Conservation (phyloP, 2,888 invertebrate genomes). For the Drosophila borealis region DNA sequence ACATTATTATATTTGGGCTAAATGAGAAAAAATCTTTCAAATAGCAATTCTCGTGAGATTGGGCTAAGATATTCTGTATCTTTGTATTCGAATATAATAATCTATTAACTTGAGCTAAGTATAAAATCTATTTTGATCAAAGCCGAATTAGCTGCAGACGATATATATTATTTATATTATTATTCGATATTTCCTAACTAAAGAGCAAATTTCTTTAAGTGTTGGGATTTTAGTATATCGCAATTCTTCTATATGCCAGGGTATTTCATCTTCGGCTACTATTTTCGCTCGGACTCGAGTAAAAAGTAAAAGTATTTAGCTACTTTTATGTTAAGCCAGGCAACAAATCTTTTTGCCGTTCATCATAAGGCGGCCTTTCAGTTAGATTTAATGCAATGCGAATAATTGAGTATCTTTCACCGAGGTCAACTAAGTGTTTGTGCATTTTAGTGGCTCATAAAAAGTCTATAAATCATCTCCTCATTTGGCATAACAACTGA, state of each 20-base stretch:
- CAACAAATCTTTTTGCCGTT: neutral
- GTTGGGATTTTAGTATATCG: no score
- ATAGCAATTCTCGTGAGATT: no score
- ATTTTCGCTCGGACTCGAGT: neutral
- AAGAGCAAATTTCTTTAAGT: no score
- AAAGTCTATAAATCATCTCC: slow-evolving; percentile 26
- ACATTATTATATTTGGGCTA: no score
- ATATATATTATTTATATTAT: no score
- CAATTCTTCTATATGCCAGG: neutral
- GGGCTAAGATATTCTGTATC: no score
- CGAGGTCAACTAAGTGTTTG: neutral
- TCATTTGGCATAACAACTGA: slow-evolving; percentile 2
- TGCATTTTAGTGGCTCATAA: slow-evolving; percentile 4
- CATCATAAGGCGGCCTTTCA: neutral
- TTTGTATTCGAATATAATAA: no score
- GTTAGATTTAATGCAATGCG: neutral
- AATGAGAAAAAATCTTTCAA: no score
- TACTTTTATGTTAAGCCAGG: neutral
- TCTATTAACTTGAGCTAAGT: no score
- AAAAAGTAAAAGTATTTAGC: neutral
- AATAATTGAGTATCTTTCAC: neutral
- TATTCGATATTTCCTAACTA: no score
- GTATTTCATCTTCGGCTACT: neutral
- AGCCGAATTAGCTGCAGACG: no score
- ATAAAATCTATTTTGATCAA: no score